phyloP scores from a whole-genome alignment of 2,888 invertebrate genomes.

The Catonia carolina region DNA sequence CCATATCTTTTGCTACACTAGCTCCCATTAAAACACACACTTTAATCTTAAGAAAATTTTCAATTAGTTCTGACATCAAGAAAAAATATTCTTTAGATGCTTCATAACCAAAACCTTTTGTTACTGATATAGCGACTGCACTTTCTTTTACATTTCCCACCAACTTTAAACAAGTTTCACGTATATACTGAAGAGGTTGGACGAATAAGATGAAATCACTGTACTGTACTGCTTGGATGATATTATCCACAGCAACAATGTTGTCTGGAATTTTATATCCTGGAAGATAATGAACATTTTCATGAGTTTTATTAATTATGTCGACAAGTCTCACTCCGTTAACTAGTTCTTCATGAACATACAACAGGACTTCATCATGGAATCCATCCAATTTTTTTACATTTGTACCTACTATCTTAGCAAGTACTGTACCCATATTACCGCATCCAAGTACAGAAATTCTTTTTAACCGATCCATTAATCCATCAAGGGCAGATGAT shows the following conservation, averaged over 20 bases:
- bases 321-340: conserved; percentile 92
- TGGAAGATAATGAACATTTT: conserved; percentile 97
- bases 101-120: conserved; percentile 66
- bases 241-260: conserved; percentile 92
- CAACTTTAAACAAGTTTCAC: conserved; percentile 75
- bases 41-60: conserved; percentile 50
- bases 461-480: no score
- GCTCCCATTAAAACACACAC: conserved; percentile 64
- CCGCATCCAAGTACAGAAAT: conserved; percentile 86
- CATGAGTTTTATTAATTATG: conserved; percentile 95
- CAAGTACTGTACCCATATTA: conserved; percentile 97
- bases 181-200: conserved; percentile 94
- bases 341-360: conserved; percentile 92
- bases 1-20: conserved; percentile 63
- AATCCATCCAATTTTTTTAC: conserved; percentile 68
- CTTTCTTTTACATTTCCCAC: conserved; percentile 83
- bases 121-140: conserved; percentile 87
- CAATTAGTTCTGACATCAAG: conserved; percentile 56
- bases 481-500: no score
- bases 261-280: conserved; percentile 88
- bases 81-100: conserved; percentile 44
- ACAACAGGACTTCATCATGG: conserved; percentile 87
- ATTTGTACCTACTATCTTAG: conserved; percentile 94
- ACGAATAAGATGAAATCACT: conserved; percentile 95
- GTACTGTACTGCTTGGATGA: conserved; percentile 80